Evolutionary conservation across 1,140 invertebrate genomes (phyloP).

Genomic region (Platyura marginata): DNA sequence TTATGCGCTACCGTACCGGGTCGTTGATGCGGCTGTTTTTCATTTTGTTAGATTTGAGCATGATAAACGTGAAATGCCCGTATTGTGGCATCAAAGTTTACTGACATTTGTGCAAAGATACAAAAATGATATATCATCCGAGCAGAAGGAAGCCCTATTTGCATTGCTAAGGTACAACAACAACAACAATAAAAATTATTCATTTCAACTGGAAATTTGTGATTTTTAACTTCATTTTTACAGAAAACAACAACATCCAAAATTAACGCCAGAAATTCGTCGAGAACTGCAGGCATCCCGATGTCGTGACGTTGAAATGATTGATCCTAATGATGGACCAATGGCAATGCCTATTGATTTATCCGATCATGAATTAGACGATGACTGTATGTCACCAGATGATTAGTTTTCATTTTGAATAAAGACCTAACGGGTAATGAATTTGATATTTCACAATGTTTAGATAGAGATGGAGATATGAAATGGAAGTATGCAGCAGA

Average conservation of each 20-base stretch:
- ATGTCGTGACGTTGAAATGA: slow-evolving; percentile 56
- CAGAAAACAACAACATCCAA: slow-evolving; percentile 63
- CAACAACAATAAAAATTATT: slow-evolving; percentile 9
- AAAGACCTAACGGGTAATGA: no score
- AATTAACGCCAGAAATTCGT: slow-evolving; percentile 70
- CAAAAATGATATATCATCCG: slow-evolving; percentile 82
- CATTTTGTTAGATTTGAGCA: slow-evolving; percentile 82
- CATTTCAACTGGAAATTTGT: no score
- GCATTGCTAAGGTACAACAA: slow-evolving; percentile 54
- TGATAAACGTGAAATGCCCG: slow-evolving; percentile 70
- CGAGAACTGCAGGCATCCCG: slow-evolving; percentile 66
- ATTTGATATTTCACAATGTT: no score
- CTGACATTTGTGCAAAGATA: slow-evolving; percentile 91
- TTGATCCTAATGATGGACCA: slow-evolving; percentile 13
- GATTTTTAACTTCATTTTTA: no score
- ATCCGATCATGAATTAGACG: not conserved
- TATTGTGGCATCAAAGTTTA: slow-evolving; percentile 92
- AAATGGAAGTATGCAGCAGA: no score
- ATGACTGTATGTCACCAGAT: no score
- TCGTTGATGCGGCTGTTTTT: slow-evolving; percentile 88
- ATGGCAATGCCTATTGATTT: slow-evolving; percentile 6
- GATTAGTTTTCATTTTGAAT: no score
- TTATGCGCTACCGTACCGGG: slow-evolving; percentile 90
- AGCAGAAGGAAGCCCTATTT: slow-evolving; percentile 76
- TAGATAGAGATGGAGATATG: no score